Percentiles rank a stretch among this genome's conserved stretches.
phyloP scores from a whole-genome alignment of 2,113 vertebrate genomes.

The Arizona elegans region DNA sequence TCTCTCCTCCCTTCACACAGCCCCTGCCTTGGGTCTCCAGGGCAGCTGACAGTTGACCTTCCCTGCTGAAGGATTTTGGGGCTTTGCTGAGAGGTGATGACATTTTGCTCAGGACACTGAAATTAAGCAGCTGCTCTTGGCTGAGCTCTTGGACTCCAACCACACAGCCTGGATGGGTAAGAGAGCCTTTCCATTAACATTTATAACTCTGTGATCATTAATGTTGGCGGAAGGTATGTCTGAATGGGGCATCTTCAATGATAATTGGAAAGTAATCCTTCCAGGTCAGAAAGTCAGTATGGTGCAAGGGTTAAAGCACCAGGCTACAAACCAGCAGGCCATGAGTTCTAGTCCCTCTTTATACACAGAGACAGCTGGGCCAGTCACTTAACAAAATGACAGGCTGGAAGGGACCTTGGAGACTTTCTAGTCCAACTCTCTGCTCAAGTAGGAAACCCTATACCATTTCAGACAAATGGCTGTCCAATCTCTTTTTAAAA shows the following conservation, averaged over 20 bases:
- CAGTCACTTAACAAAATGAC: neutral
- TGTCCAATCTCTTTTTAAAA: neutral
- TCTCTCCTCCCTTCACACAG: neutral
- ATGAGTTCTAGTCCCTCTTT: neutral
- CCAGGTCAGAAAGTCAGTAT: neutral
- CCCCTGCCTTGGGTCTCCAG: neutral
- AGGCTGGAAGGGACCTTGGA: neutral
- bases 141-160: neutral
- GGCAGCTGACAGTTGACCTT: neutral
- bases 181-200: neutral
- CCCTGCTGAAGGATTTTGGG: neutral
- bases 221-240: neutral
- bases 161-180: neutral
- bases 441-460: neutral
- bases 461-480: neutral
- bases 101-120: neutral
- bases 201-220: neutral
- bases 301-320: neutral
- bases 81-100: neutral
- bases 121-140: neutral
- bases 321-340: neutral
- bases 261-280: neutral
- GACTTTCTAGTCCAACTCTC: neutral
- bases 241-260: neutral
- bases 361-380: neutral